These are phyloP conservation scores for Phaedon cochleariae DNA, from an alignment of 2,888 invertebrate genomes.

Conservation along the genomic window DNA sequence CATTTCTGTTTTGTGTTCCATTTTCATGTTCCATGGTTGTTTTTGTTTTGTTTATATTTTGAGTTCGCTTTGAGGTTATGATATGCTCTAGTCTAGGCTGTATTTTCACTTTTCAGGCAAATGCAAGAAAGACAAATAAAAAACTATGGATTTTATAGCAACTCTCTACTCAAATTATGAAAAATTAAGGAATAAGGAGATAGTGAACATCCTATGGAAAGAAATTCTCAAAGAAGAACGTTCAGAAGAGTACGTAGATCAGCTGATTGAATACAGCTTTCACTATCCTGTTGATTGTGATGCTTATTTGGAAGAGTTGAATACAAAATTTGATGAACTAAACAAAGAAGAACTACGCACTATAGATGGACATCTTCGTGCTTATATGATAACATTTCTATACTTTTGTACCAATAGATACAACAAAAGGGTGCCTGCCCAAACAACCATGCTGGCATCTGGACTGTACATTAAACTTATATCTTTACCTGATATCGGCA, in stretches of 20 bases:
- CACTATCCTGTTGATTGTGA: slow-evolving; percentile 46
- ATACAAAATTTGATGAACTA: slow-evolving; percentile 37
- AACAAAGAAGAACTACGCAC: slow-evolving; percentile 40
- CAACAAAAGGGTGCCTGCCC: slow-evolving; percentile 33
- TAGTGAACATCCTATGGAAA: slow-evolving; percentile 40
- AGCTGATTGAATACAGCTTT: slow-evolving; percentile 44
- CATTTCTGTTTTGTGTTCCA: no score
- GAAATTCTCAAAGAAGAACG: slow-evolving; percentile 40
- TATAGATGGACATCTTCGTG: slow-evolving; percentile 44
- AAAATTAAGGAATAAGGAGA: slow-evolving; percentile 35
- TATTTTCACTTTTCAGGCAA: background rate
- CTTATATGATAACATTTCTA: slow-evolving; percentile 45
- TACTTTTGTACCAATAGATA: slow-evolving; percentile 41
- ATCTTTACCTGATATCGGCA: slow-evolving; percentile 40
- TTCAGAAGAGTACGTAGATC: slow-evolving; percentile 32
- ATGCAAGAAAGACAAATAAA: background rate
- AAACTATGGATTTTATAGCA: slow-evolving; percentile 29
- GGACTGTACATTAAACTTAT: slow-evolving; percentile 43
- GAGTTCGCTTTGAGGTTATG: no score
- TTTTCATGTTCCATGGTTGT: no score
- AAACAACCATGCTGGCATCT: slow-evolving; percentile 38
- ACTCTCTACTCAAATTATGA: slow-evolving; percentile 29
- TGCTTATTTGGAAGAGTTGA: slow-evolving; percentile 40
- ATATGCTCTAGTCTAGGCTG: no score
- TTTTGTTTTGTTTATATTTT: no score